A percentile compares a stretch with the other conserved stretches of the same genome.
Conservation (phyloP, 2,113 vertebrate species). For the Merops nubicus region DNA sequence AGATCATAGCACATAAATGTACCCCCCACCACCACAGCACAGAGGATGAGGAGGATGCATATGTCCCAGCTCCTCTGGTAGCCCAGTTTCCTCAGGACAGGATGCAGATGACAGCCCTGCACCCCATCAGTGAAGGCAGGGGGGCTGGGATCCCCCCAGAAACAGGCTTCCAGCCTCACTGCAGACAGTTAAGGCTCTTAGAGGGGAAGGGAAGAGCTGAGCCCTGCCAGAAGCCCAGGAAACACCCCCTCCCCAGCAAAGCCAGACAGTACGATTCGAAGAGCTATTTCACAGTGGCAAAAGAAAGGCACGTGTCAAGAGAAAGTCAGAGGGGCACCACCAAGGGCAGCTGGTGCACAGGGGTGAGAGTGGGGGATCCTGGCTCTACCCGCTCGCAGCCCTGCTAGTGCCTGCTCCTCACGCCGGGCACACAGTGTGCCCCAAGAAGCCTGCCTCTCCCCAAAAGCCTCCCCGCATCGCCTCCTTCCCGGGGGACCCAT, state of each 20-base stretch:
- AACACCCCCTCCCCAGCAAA: background rate
- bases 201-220: background rate
- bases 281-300: conserved; percentile 74
- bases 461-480: background rate
- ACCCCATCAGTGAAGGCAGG: background rate
- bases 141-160: background rate
- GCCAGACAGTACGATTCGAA: conserved; percentile 41
- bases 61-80: background rate
- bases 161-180: background rate
- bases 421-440: accelerated
- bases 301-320: conserved; percentile 73
- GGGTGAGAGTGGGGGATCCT: background rate
- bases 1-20: background rate
- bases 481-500: background rate
- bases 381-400: background rate
- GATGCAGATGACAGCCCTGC: background rate
- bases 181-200: background rate
- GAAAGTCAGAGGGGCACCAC: background rate
- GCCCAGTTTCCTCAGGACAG: background rate
- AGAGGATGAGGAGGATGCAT: background rate
- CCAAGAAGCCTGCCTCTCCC: background rate
- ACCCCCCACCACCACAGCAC: background rate
- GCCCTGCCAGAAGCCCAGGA: background rate
- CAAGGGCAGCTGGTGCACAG: background rate
- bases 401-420: background rate